These are phyloP conservation scores for Lasioglossum lativentre DNA, from an alignment of 2,888 invertebrate genomes.

Conservation along the genomic window DNA sequence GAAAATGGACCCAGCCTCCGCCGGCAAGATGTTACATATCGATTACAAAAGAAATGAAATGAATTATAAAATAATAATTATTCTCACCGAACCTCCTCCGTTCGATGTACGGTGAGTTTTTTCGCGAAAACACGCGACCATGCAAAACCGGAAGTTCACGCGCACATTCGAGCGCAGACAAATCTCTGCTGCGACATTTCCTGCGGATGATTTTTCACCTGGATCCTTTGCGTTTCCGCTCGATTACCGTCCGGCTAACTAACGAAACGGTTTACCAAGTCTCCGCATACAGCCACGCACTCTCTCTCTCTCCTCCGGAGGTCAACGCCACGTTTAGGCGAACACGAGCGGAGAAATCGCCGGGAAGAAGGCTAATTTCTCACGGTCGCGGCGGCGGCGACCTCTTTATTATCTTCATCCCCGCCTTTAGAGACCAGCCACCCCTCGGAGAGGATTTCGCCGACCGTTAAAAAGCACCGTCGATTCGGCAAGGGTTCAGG, in stretches of 20 bases:
- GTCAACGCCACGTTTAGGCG: constrained; percentile 40
- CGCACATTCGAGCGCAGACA: neutral
- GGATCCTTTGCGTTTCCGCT: constrained; percentile 65
- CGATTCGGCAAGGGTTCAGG: constrained; percentile 13
- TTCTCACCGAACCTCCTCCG: too few relatives aligned
- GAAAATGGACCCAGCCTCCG: too few relatives aligned
- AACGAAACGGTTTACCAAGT: constrained; percentile 38
- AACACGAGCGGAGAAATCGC: constrained; percentile 30
- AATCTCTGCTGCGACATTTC: neutral
- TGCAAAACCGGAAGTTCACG: neutral
- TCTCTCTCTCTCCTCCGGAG: constrained; percentile 16
- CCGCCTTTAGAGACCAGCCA: constrained; percentile 1
- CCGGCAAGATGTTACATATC: neutral
- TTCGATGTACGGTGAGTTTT: neutral
- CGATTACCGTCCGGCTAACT: constrained; percentile 66
- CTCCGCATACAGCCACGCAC: neutral
- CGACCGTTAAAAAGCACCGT: constrained; percentile 22
- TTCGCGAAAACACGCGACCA: neutral
- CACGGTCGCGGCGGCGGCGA: constrained; percentile 18
- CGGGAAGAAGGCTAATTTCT: constrained; percentile 54
- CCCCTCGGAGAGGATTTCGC: constrained; percentile 3
- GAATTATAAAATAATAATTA: too few relatives aligned
- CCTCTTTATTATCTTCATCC: constrained; percentile 50
- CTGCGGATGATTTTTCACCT: neutral
- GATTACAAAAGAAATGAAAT: neutral